Evolutionary conservation across 2,888 invertebrate genomes (phyloP).

Genomic region (Lacanobia oleracea): DNA sequence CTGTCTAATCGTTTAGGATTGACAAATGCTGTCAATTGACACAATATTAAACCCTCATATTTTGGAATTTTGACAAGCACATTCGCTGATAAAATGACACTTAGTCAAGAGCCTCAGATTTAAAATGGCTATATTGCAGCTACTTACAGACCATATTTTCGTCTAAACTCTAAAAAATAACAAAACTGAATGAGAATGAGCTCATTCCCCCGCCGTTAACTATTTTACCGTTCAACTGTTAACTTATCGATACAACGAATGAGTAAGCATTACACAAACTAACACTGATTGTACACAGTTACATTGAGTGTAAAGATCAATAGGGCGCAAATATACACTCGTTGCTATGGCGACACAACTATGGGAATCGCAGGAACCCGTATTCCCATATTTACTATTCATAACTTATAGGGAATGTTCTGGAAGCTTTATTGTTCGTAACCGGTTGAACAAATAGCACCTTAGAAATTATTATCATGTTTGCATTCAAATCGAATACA

Average conservation of each 20-base stretch:
- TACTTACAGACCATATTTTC: neutral
- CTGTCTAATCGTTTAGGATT: too few relatives aligned
- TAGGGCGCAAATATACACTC: constrained; percentile 33
- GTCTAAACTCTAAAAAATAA: neutral
- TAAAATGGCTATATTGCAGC: neutral
- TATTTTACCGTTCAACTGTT: neutral
- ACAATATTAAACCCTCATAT: too few relatives aligned
- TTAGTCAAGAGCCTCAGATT: neutral
- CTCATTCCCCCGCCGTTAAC: constrained; percentile 6
- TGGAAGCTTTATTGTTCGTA: constrained; percentile 8
- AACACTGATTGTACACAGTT: constrained; percentile 47
- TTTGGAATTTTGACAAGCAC: too few relatives aligned
- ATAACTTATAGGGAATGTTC: constrained; percentile 24
- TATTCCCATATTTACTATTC: constrained; percentile 29
- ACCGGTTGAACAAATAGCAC: neutral
- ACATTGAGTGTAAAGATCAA: constrained; percentile 40
- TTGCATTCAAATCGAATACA: constrained; percentile 3
- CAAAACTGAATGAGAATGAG: neutral
- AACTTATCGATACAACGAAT: constrained; percentile 30
- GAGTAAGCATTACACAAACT: constrained; percentile 25
- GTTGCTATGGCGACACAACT: constrained; percentile 41
- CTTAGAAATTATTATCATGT: constrained; percentile 1
- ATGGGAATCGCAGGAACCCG: constrained; percentile 21
- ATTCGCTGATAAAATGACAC: too few relatives aligned
- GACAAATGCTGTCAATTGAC: too few relatives aligned